Conservation (phyloP, 2,113 vertebrate genomes). For the Gadus macrocephalus region DNA sequence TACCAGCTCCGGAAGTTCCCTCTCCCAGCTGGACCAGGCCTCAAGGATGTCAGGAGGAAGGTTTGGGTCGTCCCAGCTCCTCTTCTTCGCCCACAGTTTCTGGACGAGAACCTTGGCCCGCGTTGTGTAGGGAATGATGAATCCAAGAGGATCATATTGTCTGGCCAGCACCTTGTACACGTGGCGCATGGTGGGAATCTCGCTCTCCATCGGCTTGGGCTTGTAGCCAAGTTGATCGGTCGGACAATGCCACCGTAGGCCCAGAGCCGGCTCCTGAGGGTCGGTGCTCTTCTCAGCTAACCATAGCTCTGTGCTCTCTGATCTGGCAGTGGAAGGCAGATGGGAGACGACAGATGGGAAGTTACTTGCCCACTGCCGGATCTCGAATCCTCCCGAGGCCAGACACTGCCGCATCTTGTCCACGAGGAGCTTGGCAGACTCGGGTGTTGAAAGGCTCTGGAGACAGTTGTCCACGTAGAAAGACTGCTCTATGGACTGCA, state of each 20-base stretch:
- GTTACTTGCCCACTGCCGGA: too few species aligned
- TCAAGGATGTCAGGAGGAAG: too few species aligned
- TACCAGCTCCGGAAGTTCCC: too few species aligned
- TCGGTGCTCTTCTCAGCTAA: not conserved
- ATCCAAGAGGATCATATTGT: not conserved
- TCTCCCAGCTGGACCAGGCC: too few species aligned
- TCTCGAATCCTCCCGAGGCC: too few species aligned
- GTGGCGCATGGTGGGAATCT: not conserved
- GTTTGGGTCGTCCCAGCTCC: conserved; percentile 5
- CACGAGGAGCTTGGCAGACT: too few species aligned
- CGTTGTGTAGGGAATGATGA: not conserved
- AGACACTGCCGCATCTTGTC: too few species aligned
- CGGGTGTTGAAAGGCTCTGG: too few species aligned
- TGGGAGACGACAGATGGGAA: too few species aligned
- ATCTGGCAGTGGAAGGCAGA: not conserved
- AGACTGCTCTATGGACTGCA: too few species aligned
- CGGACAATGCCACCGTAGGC: not conserved
- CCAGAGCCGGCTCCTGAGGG: not conserved
- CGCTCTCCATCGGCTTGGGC: not conserved
- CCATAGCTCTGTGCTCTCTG: not conserved
- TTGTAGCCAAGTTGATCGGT: not conserved
- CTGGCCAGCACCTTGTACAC: too few species aligned
- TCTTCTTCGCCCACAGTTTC: conserved; percentile 2
- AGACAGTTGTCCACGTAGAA: too few species aligned
- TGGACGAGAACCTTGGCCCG: conserved; percentile 7